A percentile compares a stretch with the other conserved stretches of the same genome.
Evolutionary conservation across 2,888 invertebrate species (phyloP).

Genomic region (Caenorhabditis sp.): DNA sequence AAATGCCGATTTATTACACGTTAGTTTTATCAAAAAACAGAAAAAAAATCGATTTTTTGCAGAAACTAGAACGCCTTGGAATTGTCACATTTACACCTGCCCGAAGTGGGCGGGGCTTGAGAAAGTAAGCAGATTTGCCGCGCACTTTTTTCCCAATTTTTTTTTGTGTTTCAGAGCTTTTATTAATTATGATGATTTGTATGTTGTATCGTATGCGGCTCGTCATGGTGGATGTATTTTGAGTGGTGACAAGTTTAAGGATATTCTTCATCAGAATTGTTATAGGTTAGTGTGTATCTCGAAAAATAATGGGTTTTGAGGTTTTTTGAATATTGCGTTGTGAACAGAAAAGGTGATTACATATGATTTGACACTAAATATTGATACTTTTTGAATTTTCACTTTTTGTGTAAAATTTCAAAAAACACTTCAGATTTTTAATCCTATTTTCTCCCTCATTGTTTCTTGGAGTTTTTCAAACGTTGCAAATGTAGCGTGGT

Average conservation of each 20-base stretch:
- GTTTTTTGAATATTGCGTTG: too few species aligned
- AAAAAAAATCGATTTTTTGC: not conserved
- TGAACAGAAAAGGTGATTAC: too few species aligned
- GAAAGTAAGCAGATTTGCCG: conserved; percentile 48
- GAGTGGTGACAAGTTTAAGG: conserved; percentile 60
- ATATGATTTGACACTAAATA: too few species aligned
- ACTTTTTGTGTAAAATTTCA: too few species aligned
- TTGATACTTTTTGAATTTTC: too few species aligned
- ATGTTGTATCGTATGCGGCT: conserved; percentile 53
- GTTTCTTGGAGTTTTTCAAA: too few species aligned
- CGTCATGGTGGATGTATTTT: conserved; percentile 57
- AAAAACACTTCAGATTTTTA: too few species aligned
- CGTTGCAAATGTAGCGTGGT: too few species aligned
- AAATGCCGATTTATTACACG: conserved; percentile 50
- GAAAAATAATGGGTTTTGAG: not conserved
- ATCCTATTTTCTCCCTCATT: too few species aligned
- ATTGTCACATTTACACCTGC: conserved; percentile 62
- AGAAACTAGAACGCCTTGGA: conserved; percentile 54
- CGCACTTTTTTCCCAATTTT: too few species aligned
- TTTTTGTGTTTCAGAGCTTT: conserved; percentile 40
- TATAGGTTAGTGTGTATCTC: conserved; percentile 41
- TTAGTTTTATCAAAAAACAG: conserved; percentile 9
- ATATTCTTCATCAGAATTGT: conserved; percentile 49
- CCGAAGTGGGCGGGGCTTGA: conserved; percentile 47
- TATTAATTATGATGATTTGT: conserved; percentile 64